Base-by-base conservation (phyloP, 2,113 vertebrate genomes). In the Sigmodon hispidus region DNA sequence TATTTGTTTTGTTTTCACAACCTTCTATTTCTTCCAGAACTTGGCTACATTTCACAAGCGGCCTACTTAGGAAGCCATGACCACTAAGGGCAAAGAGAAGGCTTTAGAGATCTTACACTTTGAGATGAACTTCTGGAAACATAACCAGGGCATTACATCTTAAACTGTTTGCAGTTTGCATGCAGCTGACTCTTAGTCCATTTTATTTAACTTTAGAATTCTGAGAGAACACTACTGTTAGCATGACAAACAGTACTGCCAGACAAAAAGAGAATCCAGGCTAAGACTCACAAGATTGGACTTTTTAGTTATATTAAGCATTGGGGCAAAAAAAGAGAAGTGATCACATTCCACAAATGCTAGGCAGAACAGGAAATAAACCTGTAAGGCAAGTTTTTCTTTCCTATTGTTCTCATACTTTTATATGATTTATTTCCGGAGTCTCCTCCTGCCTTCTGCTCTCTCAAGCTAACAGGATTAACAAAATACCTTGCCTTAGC, bases 401-500 rank as follows among this genome's bases (percentile, higher is more conserved):
- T 94, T 94, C 83, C 93, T 92, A 97, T 98, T 97, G 97, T 97
- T 96, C 92, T 95, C 94, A 94, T 96, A 97, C 93, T 97, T 98
- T 96, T 92, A 65, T 94, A 75, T 92, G 88, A 91, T 96, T 95
- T 95, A 93, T 97, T 97, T 97, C 95, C 95, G 73, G 81, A 93
- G 86, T 93, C 89, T 94, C 94, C 89, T 94, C 94, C 90, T 92
- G 94, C 86, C 87, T 94, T 67, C 88, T 92, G 45, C 94, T 97
- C 79, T 67, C 67, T 96, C 76, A 87, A 36, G 48, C 95, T 94
- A 88, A 96, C 97, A 96, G 93, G 96, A 97, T 97, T 98, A 96
- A 79, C 90, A 96, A 89, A 96, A 96, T 94, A 84, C 93, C 89
- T 93, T 57, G 48, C 69, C 61, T n/a, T 16, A 9, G 87, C 85